Conservation (phyloP, 2,797 vertebrate genomes). For the Coranthus polyacanthus region DNA sequence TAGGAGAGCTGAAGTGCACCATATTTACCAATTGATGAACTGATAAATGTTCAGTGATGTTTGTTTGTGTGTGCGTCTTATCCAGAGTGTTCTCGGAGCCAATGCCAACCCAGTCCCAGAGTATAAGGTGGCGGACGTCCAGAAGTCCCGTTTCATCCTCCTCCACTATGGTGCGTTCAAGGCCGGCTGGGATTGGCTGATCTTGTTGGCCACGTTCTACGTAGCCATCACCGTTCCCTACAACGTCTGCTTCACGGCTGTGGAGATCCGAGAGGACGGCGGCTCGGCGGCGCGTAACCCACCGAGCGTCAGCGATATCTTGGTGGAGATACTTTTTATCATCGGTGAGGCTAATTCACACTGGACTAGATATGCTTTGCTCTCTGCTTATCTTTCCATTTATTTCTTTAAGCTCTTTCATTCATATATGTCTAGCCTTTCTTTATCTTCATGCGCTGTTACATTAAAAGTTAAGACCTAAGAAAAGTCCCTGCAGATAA, state of each 20-base stretch:
- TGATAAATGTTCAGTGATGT: too few species aligned
- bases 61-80: too few species aligned
- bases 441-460: not conserved
- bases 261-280: constrained; percentile 79
- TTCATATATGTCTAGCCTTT: not conserved
- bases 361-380: too few species aligned
- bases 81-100: constrained; percentile 83
- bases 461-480: too few species aligned
- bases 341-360: constrained; percentile 77
- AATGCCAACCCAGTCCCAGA: constrained; percentile 85
- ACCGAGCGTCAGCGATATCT: constrained; percentile 85
- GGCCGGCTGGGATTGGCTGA: constrained; percentile 88
- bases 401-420: too few species aligned
- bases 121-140: constrained; percentile 86
- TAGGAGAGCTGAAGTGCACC: too few species aligned
- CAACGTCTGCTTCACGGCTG: constrained; percentile 84
- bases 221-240: constrained; percentile 87
- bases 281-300: constrained; percentile 75
- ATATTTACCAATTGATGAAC: too few species aligned
- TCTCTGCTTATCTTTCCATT: too few species aligned
- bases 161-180: constrained; percentile 87
- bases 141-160: constrained; percentile 85
- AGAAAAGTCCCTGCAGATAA: too few species aligned
- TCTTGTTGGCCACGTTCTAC: constrained; percentile 86
- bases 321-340: constrained; percentile 88